These are phyloP conservation scores for Galerucella nymphaeae DNA, from an alignment of 2,888 invertebrate species.

Conservation along the genomic window DNA sequence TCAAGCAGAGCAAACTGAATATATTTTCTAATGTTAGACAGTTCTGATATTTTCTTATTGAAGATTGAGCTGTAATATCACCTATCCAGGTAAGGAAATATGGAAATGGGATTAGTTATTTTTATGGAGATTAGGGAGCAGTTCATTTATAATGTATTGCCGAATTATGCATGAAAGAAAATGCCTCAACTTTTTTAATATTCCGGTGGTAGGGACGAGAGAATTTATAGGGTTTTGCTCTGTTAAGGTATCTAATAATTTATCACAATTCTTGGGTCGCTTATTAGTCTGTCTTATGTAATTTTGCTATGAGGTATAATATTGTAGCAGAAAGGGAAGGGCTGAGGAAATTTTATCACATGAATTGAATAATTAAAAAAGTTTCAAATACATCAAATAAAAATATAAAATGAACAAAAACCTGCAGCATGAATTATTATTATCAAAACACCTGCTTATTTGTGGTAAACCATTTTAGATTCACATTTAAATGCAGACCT, in stretches of 20 bases:
- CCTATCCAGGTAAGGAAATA: constrained; percentile 49
- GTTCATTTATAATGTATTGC: constrained; percentile 32
- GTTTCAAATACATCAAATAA: too few species aligned
- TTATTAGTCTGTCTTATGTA: background rate
- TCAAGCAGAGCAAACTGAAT: constrained; percentile 39
- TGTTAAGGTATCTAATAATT: constrained; percentile 8
- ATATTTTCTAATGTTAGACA: constrained; percentile 50
- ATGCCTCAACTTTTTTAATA: constrained; percentile 32
- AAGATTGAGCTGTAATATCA: constrained; percentile 53
- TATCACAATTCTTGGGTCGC: background rate
- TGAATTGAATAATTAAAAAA: too few species aligned
- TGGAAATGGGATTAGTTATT: constrained; percentile 35
- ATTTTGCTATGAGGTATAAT: constrained; percentile 1
- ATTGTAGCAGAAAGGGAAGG: background rate
- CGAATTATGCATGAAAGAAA: constrained; percentile 39
- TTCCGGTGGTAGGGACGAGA: constrained; percentile 13
- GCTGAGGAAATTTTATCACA: too few species aligned
- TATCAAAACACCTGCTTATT: constrained; percentile 31
- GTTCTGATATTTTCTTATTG: constrained; percentile 46
- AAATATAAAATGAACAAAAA: background rate
- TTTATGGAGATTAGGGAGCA: constrained; percentile 33
- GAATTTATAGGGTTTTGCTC: constrained; percentile 18
- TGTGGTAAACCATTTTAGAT: constrained; percentile 30
- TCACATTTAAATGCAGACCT: constrained; percentile 27
- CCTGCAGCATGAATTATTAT: constrained; percentile 5